Conservation (phyloP, 2,888 invertebrate genomes). For the Phania funesta region DNA sequence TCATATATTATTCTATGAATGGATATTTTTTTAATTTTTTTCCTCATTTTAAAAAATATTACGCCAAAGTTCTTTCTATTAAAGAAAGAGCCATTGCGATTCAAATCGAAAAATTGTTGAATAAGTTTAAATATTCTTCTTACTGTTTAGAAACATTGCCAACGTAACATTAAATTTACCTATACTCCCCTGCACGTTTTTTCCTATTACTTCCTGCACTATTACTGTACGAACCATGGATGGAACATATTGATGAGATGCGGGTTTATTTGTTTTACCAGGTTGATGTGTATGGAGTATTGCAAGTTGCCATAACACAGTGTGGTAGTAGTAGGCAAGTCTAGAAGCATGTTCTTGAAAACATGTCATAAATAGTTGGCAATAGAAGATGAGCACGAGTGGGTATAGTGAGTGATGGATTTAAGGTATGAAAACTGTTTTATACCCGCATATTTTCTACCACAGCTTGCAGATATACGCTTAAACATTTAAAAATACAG, state of each 20-base stretch:
- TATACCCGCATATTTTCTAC: slow-evolving; percentile 21
- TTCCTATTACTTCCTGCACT: not conserved
- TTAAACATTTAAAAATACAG: not conserved
- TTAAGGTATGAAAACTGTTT: slow-evolving; percentile 26
- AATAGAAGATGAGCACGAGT: too few species aligned
- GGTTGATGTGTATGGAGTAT: not conserved
- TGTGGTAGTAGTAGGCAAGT: not conserved
- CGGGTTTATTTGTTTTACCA: slow-evolving; percentile 32
- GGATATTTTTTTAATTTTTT: too few species aligned
- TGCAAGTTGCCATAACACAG: not conserved
- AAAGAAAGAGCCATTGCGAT: too few species aligned
- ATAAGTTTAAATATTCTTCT: too few species aligned
- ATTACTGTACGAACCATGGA: not conserved
- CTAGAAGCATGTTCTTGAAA: not conserved
- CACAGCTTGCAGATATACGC: not conserved
- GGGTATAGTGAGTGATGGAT: too few species aligned
- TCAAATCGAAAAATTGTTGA: too few species aligned
- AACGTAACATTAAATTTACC: too few species aligned
- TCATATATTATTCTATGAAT: too few species aligned
- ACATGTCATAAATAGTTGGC: not conserved
- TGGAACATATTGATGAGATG: not conserved
- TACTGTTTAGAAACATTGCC: too few species aligned
- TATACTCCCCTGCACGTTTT: not conserved
- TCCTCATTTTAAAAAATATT: too few species aligned
- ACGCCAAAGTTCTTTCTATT: too few species aligned